Conservation (phyloP, 2,797 vertebrate genomes). For the Fistularia tabacaria region DNA sequence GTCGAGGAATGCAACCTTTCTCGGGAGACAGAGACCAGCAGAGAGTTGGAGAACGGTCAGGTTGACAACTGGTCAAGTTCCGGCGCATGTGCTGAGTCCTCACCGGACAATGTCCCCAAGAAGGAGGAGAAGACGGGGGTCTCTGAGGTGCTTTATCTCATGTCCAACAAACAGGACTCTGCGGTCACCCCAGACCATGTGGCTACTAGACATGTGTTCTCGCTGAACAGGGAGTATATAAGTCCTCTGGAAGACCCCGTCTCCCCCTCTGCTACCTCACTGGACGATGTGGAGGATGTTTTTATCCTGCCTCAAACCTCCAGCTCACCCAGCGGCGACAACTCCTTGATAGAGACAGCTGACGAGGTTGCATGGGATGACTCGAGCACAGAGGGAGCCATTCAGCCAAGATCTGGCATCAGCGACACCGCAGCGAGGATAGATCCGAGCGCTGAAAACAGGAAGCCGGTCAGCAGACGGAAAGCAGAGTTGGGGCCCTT, state of each 20-base stretch:
- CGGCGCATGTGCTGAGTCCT: slow-evolving; percentile 38
- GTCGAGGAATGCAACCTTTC: slow-evolving; percentile 32
- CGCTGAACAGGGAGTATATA: slow-evolving; percentile 58
- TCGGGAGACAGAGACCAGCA: slow-evolving; percentile 13
- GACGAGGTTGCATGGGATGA: slow-evolving; percentile 25
- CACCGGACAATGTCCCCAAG: slow-evolving; percentile 17
- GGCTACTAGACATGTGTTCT: slow-evolving; percentile 35
- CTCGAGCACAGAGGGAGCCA: slow-evolving; percentile 19
- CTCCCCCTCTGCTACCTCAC: slow-evolving; percentile 68
- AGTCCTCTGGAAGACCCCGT: slow-evolving; percentile 69
- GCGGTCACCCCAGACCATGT: slow-evolving; percentile 19
- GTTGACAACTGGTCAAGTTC: slow-evolving; percentile 35
- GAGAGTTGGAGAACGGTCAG: slow-evolving; percentile 55
- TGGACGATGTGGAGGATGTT: slow-evolving; percentile 58
- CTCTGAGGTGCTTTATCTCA: slow-evolving; percentile 51
- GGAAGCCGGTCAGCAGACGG: slow-evolving; percentile 11
- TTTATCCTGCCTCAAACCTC: slow-evolving; percentile 68
- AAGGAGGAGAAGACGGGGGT: slow-evolving; percentile 29
- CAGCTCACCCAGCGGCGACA: slow-evolving; percentile 58
- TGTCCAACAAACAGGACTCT: slow-evolving; percentile 55
- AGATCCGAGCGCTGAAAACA: slow-evolving; percentile 27
- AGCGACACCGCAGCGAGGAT: slow-evolving; percentile 19
- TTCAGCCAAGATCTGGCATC: slow-evolving; percentile 24
- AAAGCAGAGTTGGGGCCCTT: slow-evolving; percentile 32
- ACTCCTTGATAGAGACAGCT: slow-evolving; percentile 29